Conservation (phyloP, 1,140 invertebrate genomes). For the Rhizoglyphus robini region DNA sequence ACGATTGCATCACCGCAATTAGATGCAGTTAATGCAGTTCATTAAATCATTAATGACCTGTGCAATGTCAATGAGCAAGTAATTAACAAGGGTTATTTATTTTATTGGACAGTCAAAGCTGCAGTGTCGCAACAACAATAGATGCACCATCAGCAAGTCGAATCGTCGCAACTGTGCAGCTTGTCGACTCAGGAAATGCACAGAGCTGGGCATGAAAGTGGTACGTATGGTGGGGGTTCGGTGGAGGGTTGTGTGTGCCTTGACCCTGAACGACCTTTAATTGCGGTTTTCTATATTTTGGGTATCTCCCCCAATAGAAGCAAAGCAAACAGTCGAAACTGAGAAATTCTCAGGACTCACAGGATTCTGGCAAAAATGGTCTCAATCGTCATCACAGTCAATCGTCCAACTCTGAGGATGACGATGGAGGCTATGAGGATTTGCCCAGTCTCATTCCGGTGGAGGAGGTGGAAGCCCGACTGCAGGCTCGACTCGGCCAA, state of each 20-base stretch:
- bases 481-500: not conserved
- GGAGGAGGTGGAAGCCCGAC: not conserved
- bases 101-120: not conserved
- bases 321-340: constrained; percentile 1
- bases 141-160: not conserved
- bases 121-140: constrained; percentile 1
- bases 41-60: too few relatives aligned
- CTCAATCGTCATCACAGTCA: not conserved
- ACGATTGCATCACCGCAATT: too few relatives aligned
- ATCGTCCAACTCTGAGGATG: not conserved
- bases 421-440: not conserved
- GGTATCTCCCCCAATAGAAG: not conserved
- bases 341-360: not conserved
- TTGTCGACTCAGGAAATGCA: not conserved
- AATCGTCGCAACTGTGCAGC: constrained; percentile 13
- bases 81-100: too few relatives aligned
- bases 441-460: not conserved
- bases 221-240: not conserved
- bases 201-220: not conserved
- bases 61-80: too few relatives aligned
- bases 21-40: too few relatives aligned
- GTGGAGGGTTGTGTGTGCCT: not conserved
- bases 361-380: not conserved
- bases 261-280: not conserved
- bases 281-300: not conserved